Evolutionary conservation across 2,113 vertebrate species (phyloP), one percentile per base, ranked within the genome.

Genomic region (Gallinago undulata): DNA sequence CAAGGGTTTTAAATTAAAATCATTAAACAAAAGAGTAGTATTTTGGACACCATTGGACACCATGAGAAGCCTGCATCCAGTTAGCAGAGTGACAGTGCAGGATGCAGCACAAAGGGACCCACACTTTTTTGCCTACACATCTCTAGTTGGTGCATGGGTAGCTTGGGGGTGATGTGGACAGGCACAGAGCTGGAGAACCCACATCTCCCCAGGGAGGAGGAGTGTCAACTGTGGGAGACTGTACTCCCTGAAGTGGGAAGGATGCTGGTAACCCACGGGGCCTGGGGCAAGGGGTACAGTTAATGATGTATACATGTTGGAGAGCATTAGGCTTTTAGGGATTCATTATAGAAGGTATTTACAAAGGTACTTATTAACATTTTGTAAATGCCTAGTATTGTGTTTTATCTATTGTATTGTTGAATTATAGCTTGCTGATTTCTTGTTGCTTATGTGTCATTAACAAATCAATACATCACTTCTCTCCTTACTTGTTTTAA

Each of bases 351-450:
- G 45, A 89, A 57, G 3, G 7, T 41, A 30, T 84, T 89, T 70
- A 25, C 19, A 82, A 74, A 84, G 21, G 19, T 35, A 8, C 9
- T 45, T 37, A 30, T 66, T 60, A 69, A 62, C 4, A 35, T 51
- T 89, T 79, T 43, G 31, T n/a, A 16, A n/a, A 33, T 67, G 18
- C 21, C n/a, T 62, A 5, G 9, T 70, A 13, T 28, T 45, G 30
- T 27, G 33, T 2, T 53, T 87, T 67, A 25, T 24, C 21, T 67
- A 16, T 62, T 43, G 15, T 10, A 28, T 24, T 69, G 23, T 13
- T 82, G n/a, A 89, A 68, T 87, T n/a, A 63, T 23, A 81, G 31
- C 19, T 84, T 91, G 45, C 8, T 45, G 19, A 81, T 84, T 94
- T 30, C 11, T 87, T 4, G 2, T 63, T 87, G 8, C n/a, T 81